These are phyloP conservation scores for Malachius bipustulatus DNA, from an alignment of 2,888 invertebrate genomes.

Conservation along the genomic window DNA sequence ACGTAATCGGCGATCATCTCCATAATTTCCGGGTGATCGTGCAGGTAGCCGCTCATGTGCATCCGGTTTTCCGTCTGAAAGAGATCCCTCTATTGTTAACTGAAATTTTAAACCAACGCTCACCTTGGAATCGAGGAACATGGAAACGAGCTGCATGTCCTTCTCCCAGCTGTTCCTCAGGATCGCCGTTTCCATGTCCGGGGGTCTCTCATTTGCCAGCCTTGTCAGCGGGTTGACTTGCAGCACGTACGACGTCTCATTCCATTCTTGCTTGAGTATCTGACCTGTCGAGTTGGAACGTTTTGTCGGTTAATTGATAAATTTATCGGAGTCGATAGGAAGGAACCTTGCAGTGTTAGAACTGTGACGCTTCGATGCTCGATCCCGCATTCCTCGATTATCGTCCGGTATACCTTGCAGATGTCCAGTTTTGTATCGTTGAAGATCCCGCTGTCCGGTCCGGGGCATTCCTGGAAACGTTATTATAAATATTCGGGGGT, in stretches of 20 bases:
- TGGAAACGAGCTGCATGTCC: slow-evolving; percentile 48
- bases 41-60: slow-evolving; percentile 45
- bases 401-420: slow-evolving; percentile 47
- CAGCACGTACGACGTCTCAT: slow-evolving; percentile 42
- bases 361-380: slow-evolving; percentile 43
- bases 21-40: slow-evolving; percentile 45
- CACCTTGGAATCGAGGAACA: slow-evolving; percentile 52
- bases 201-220: slow-evolving; percentile 22
- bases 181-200: slow-evolving; percentile 32
- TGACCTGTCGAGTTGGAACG: too few species aligned
- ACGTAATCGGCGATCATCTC: slow-evolving; percentile 48
- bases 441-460: slow-evolving; percentile 41
- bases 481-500: not conserved
- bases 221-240: slow-evolving; percentile 45
- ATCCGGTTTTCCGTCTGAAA: slow-evolving; percentile 38
- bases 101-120: slow-evolving; percentile 5
- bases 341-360: slow-evolving; percentile 36
- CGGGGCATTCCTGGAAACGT: slow-evolving; percentile 38
- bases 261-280: slow-evolving; percentile 51
- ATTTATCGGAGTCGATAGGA: too few species aligned
- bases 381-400: slow-evolving; percentile 44
- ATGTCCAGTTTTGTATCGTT: slow-evolving; percentile 42
- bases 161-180: slow-evolving; percentile 43
- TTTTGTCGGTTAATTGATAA: slow-evolving; percentile 18
- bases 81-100: slow-evolving; percentile 5